Percentiles rank a stretch among this genome's conserved stretches.
Conservation (phyloP, 2,113 vertebrate genomes). For the Delphinus delphis region DNA sequence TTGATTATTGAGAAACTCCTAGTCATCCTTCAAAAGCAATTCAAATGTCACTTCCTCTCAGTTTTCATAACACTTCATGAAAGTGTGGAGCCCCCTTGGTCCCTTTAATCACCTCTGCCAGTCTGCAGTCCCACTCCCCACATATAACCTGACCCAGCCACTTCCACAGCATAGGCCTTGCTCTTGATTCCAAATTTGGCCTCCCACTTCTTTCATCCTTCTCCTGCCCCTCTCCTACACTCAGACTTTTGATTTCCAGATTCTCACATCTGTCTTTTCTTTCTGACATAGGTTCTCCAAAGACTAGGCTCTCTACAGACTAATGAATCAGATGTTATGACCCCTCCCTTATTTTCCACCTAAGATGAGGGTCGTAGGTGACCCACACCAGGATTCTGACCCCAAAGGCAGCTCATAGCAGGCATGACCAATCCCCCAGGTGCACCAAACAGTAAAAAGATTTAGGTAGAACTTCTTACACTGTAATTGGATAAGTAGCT, state of each 20-base stretch:
- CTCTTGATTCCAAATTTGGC: not conserved
- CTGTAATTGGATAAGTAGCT: not conserved
- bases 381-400: not conserved
- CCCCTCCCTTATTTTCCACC: not conserved
- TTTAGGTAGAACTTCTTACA: not conserved
- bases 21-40: not conserved
- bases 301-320: not conserved
- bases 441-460: not conserved
- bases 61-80: not conserved
- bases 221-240: not conserved
- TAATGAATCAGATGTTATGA: not conserved
- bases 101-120: not conserved
- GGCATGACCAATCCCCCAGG: not conserved
- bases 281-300: not conserved
- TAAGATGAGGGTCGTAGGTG: not conserved
- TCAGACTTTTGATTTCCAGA: not conserved
- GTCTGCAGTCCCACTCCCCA: no score
- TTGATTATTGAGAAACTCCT: not conserved
- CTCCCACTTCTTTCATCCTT: not conserved
- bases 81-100: not conserved
- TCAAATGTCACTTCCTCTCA: not conserved
- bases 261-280: not conserved
- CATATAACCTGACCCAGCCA: not conserved
- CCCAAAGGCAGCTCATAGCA: not conserved
- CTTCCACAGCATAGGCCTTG: not conserved